These are phyloP conservation scores for Prolemur simus DNA, from an alignment of 2,113 vertebrate genomes.

Conservation along the genomic window DNA sequence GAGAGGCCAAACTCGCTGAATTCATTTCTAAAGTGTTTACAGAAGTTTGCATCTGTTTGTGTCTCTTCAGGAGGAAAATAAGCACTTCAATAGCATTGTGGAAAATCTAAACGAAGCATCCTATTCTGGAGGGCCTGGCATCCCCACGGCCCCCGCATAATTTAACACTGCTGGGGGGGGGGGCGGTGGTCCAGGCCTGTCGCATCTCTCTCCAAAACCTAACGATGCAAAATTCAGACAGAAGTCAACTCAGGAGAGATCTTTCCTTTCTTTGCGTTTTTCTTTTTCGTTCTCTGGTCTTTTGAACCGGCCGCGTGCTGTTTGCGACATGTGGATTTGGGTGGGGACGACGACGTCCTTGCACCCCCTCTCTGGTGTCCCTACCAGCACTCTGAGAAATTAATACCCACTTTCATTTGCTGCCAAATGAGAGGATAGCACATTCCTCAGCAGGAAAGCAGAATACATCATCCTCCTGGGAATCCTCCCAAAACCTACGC, in stretches of 20 bases:
- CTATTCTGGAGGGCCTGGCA: conserved; percentile 85
- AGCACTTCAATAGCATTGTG: conserved; percentile 92
- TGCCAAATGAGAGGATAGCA: conserved; percentile 73
- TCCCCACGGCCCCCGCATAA: conserved; percentile 86
- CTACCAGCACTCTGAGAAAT: conserved; percentile 67
- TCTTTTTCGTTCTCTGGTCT: not conserved
- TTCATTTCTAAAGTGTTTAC: conserved; percentile 93
- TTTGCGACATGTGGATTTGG: conserved; percentile 60
- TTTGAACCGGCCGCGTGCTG: conserved; percentile 75
- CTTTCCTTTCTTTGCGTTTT: conserved; percentile 49
- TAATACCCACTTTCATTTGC: conserved; percentile 78
- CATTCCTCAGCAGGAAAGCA: conserved; percentile 76
- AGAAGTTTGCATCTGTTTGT: conserved; percentile 94
- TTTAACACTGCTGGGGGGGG: conserved; percentile 76
- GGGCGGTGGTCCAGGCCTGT: conserved; percentile 68
- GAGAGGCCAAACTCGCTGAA: conserved; percentile 92
- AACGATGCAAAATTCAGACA: conserved; percentile 79
- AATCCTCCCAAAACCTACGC: not conserved
- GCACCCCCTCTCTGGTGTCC: not conserved
- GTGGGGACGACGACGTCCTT: conserved; percentile 32
- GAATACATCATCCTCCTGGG: conserved; percentile 47
- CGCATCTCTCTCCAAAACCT: conserved; percentile 84
- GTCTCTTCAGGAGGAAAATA: conserved; percentile 93
- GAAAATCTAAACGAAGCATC: conserved; percentile 87
- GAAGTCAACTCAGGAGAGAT: conserved; percentile 81